These are phyloP conservation scores for Alloscopus bannaensis DNA, from an alignment of 2,888 invertebrate species.

Conservation along the genomic window DNA sequence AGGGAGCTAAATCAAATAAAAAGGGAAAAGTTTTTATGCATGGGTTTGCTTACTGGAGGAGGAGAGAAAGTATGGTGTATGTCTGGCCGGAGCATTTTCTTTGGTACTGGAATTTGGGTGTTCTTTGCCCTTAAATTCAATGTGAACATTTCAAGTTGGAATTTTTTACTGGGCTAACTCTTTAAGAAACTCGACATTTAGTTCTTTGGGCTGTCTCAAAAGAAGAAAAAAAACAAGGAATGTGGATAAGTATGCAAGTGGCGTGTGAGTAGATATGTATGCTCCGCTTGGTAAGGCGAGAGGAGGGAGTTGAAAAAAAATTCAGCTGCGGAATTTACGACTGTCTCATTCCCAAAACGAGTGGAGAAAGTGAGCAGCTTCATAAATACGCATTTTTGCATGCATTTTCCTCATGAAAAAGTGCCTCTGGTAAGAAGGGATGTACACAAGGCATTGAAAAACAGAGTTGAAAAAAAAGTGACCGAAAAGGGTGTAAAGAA, in stretches of 20 bases:
- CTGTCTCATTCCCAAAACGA: slow-evolving; percentile 42
- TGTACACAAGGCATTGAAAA: slow-evolving; percentile 25
- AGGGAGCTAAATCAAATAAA: slow-evolving; percentile 51
- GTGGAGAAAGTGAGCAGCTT: slow-evolving; percentile 57
- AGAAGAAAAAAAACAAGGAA: slow-evolving; percentile 34
- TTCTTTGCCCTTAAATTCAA: background rate
- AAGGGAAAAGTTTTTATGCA: slow-evolving; percentile 40
- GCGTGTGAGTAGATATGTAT: slow-evolving; percentile 24
- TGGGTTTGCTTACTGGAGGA: slow-evolving; percentile 41
- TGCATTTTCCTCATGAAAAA: slow-evolving; percentile 44
- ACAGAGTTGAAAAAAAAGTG: slow-evolving; percentile 18
- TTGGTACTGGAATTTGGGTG: slow-evolving; percentile 18
- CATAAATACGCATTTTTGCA: slow-evolving; percentile 64
- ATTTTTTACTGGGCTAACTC: slow-evolving; percentile 24
- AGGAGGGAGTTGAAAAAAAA: slow-evolving; percentile 3
- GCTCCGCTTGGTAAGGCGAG: background rate
- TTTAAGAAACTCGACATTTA: slow-evolving; percentile 48
- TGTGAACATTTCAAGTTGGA: slow-evolving; percentile 16
- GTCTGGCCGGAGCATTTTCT: background rate
- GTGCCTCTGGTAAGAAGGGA: slow-evolving; percentile 32
- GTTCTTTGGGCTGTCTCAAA: slow-evolving; percentile 36
- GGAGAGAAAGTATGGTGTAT: background rate
- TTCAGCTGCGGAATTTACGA: slow-evolving; percentile 48
- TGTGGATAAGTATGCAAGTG: slow-evolving; percentile 47
- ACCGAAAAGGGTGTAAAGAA: too few species aligned